Evolutionary conservation across 2,888 invertebrate genomes (phyloP).

Genomic region (Agrenia bidenticulata): DNA sequence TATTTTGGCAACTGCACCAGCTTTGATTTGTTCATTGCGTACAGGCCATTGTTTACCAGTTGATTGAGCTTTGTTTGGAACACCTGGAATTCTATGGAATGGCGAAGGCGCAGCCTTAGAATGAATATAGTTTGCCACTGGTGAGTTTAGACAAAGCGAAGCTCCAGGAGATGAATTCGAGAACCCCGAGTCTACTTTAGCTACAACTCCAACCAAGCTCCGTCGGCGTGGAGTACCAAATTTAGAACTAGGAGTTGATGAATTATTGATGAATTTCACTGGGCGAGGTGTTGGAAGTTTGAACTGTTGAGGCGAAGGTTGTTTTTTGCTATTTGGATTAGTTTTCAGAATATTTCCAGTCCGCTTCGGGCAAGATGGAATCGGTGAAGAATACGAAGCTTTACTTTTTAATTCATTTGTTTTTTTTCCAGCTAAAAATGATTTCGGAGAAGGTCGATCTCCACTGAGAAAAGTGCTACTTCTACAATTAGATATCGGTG

Average conservation of each 20-base stretch:
- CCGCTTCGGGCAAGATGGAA: constrained; percentile 18
- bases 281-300: constrained; percentile 15
- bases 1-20: not conserved
- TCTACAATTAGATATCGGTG: too few relatives aligned
- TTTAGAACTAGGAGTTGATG: not conserved
- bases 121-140: constrained; percentile 44
- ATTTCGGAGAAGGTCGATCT: not conserved
- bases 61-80: constrained; percentile 8
- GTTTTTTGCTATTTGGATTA: not conserved
- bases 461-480: not conserved
- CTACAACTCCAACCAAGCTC: constrained; percentile 11
- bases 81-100: constrained; percentile 24
- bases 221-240: not conserved
- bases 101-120: constrained; percentile 35
- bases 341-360: not conserved
- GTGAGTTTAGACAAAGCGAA: constrained; percentile 27
- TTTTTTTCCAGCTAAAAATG: constrained; percentile 9
- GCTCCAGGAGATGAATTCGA: constrained; percentile 7
- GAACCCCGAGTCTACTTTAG: constrained; percentile 30
- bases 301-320: constrained; percentile 17
- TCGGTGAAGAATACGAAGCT: constrained; percentile 21
- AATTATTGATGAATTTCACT: not conserved
- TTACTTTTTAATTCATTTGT: constrained; percentile 14
- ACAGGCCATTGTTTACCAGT: not conserved
- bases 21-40: not conserved